phyloP scores from a whole-genome alignment of 2,888 invertebrate genomes.

The Leptopterna dolabrata region DNA sequence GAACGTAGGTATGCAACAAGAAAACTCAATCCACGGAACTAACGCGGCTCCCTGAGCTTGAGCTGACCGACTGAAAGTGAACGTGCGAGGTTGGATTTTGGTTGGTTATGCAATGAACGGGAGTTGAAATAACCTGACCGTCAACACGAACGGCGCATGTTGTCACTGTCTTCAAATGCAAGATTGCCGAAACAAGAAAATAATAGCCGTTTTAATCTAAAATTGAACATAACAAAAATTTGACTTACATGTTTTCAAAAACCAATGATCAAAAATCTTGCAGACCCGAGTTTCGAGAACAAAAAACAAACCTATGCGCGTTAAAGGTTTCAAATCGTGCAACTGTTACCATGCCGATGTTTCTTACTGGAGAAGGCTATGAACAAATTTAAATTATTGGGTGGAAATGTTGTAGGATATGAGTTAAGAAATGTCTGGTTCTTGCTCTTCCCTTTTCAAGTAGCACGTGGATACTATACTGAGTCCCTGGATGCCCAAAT shows the following conservation, averaged over 20 bases:
- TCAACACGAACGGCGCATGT: not conserved
- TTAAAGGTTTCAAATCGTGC: not conserved
- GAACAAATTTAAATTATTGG: no score
- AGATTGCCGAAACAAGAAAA: not conserved
- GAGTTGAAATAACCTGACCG: not conserved
- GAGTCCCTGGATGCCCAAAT: no score
- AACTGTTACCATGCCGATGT: not conserved
- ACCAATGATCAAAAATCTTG: not conserved
- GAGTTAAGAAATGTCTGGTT: no score
- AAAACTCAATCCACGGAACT: not conserved
- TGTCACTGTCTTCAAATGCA: not conserved
- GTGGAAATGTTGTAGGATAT: no score
- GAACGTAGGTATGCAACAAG: not conserved
- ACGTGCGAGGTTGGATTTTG: not conserved
- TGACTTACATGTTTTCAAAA: not conserved
- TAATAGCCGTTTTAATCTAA: not conserved
- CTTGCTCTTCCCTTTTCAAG: no score
- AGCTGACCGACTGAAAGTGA: not conserved
- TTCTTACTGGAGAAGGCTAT: not conserved
- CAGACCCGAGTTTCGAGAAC: not conserved
- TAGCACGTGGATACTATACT: no score
- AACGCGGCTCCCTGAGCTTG: not conserved
- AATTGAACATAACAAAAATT: not conserved
- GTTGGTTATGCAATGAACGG: not conserved
- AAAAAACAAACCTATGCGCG: not conserved